These are phyloP conservation scores for Pitangus sulphuratus DNA, from an alignment of 2,797 vertebrate species.

Conservation along the genomic window DNA sequence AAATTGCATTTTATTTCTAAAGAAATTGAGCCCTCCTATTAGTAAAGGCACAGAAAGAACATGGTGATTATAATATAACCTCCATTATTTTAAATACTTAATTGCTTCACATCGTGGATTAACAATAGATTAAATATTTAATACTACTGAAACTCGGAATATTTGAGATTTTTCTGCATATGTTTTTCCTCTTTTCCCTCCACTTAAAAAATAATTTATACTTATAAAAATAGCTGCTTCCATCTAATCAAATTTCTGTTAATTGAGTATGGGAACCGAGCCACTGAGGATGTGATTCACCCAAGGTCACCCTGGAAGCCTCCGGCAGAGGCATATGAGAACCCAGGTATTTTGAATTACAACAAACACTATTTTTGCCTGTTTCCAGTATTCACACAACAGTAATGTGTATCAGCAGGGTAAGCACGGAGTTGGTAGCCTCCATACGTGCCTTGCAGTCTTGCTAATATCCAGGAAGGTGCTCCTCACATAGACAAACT, in stretches of 20 bases:
- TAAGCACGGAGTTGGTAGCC: not conserved
- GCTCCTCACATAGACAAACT: not conserved
- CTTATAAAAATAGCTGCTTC: not conserved
- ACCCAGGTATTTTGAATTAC: not conserved
- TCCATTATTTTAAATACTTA: not conserved
- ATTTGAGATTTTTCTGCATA: not conserved
- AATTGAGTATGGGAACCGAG: not conserved
- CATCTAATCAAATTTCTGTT: not conserved
- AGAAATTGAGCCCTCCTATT: not conserved
- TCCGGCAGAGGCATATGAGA: not conserved
- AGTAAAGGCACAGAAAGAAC: not conserved
- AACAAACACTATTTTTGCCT: not conserved
- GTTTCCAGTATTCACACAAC: not conserved
- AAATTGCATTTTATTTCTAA: not conserved
- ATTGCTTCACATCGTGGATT: not conserved
- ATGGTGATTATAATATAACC: not conserved
- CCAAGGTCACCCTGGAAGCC: not conserved
- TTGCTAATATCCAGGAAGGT: not conserved
- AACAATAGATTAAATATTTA: not conserved
- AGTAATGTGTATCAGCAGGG: not conserved
- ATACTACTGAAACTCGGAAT: not conserved
- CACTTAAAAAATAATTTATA: not conserved
- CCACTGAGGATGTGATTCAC: not conserved
- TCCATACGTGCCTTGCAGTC: not conserved
- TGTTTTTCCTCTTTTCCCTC: not conserved